These are phyloP conservation scores for Enhydra lutris DNA, from an alignment of 2,113 vertebrate species.

Conservation along the genomic window DNA sequence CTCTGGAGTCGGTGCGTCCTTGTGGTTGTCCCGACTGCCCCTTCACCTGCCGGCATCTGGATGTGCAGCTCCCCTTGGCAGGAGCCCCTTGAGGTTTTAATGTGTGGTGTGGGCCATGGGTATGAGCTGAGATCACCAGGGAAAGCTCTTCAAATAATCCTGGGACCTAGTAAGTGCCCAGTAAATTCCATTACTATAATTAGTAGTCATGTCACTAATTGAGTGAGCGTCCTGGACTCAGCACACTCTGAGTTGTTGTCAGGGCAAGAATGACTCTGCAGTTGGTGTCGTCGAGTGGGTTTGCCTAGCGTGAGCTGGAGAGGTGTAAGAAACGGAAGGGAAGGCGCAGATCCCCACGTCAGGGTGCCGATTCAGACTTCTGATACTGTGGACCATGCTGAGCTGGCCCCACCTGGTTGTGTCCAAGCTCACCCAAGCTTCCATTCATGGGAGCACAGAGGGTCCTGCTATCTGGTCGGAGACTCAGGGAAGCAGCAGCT, in stretches of 20 bases:
- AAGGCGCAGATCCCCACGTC: rapidly evolving
- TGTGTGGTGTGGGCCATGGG: too few species aligned
- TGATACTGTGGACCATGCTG: rapidly evolving
- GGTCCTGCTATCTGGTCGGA: not conserved
- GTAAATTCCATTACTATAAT: not conserved
- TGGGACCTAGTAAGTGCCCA: rapidly evolving
- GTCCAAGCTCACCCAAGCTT: too few species aligned
- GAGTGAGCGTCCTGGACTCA: rapidly evolving
- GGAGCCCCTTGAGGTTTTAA: rapidly evolving
- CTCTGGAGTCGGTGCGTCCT: rapidly evolving
- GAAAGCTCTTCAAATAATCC: rapidly evolving
- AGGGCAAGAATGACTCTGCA: not conserved
- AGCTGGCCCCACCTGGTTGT: rapidly evolving
- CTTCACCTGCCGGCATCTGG: too few species aligned
- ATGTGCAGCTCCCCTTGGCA: rapidly evolving
- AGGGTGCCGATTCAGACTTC: too few species aligned
- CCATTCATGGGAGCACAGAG: not conserved
- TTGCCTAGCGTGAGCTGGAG: too few species aligned
- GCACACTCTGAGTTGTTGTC: not conserved
- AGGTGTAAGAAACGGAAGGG: not conserved
- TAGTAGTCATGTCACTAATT: too few species aligned
- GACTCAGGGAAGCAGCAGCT: not conserved
- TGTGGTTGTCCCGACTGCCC: rapidly evolving
- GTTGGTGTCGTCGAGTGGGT: rapidly evolving
- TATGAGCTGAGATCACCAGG: rapidly evolving